A percentile compares a stretch with the other conserved stretches of the same genome.
Conservation (phyloP, 2,797 vertebrate species). For the Ciconia nigra region DNA sequence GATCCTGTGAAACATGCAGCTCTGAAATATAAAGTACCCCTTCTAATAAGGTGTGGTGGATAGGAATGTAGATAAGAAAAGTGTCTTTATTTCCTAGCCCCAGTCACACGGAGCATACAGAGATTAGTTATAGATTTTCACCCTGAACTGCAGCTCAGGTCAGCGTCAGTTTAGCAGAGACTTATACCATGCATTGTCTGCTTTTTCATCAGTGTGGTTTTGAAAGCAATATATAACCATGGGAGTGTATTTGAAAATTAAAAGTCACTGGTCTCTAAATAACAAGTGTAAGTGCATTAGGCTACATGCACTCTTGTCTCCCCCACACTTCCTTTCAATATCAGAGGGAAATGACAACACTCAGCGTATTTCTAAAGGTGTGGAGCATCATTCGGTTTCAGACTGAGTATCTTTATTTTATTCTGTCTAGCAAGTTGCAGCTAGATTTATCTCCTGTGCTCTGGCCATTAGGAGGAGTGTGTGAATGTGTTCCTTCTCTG, state of each 20-base stretch:
- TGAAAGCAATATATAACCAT: neutral
- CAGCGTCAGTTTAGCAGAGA: conserved; percentile 1
- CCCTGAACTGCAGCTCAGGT: conserved; percentile 6
- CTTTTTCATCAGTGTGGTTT: neutral
- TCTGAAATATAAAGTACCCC: conserved; percentile 52
- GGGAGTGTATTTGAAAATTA: conserved; percentile 22
- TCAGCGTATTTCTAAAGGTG: neutral
- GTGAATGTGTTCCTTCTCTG: neutral
- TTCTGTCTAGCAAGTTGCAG: neutral
- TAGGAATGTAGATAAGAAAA: neutral
- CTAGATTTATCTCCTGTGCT: neutral
- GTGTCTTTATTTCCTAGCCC: neutral
- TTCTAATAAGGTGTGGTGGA: neutral
- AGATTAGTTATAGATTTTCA: conserved; percentile 10
- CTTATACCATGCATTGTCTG: neutral
- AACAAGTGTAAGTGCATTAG: neutral
- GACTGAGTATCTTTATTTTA: neutral
- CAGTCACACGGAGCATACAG: neutral
- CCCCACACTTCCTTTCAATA: neutral
- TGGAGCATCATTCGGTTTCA: neutral
- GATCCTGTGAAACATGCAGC: conserved; percentile 46
- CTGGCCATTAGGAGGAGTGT: neutral
- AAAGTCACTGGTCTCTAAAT: neutral
- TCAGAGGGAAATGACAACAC: neutral
- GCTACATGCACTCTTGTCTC: neutral